Conservation (phyloP, 2,888 invertebrate genomes). For the Drosophila meridionalis region DNA sequence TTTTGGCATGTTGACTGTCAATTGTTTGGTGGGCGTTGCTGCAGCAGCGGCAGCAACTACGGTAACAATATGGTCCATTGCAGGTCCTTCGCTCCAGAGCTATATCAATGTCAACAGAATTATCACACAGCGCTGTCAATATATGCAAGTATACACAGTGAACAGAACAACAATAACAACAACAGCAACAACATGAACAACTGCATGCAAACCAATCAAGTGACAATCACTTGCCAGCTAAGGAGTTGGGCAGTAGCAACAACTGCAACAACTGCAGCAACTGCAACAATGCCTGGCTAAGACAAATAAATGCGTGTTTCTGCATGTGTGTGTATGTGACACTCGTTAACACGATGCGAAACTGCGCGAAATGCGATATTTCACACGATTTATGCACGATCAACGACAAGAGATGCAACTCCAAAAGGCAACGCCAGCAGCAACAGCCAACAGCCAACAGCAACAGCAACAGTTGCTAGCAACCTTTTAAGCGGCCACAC, state of each 20-base stretch:
- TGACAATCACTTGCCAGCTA: constrained; percentile 63
- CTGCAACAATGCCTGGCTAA: constrained; percentile 59
- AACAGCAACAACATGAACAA: constrained; percentile 26
- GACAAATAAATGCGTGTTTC: constrained; percentile 76
- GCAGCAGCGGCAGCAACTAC: constrained; percentile 39
- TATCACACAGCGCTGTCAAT: constrained; percentile 81
- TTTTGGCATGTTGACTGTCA: constrained; percentile 77
- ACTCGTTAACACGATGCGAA: constrained; percentile 82
- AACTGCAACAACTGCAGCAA: constrained; percentile 38
- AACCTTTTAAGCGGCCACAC: constrained; percentile 59
- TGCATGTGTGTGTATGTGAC: constrained; percentile 71
- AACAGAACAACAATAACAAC: constrained; percentile 19
- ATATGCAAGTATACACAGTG: constrained; percentile 76
- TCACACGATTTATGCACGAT: constrained; percentile 85
- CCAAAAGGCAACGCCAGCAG: constrained; percentile 56
- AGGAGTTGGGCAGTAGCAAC: constrained; percentile 52
- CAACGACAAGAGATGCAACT: constrained; percentile 78
- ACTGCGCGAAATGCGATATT: constrained; percentile 85
- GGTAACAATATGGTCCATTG: constrained; percentile 50
- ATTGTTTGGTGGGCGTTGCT: constrained; percentile 78
- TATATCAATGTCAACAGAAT: constrained; percentile 81
- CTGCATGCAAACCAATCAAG: constrained; percentile 52
- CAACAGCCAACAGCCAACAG: constrained; percentile 44
- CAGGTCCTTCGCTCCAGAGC: constrained; percentile 59
- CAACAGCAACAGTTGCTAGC: constrained; percentile 42